Conservation (phyloP, 2,888 invertebrate species). For the Saturnia pavonia region DNA sequence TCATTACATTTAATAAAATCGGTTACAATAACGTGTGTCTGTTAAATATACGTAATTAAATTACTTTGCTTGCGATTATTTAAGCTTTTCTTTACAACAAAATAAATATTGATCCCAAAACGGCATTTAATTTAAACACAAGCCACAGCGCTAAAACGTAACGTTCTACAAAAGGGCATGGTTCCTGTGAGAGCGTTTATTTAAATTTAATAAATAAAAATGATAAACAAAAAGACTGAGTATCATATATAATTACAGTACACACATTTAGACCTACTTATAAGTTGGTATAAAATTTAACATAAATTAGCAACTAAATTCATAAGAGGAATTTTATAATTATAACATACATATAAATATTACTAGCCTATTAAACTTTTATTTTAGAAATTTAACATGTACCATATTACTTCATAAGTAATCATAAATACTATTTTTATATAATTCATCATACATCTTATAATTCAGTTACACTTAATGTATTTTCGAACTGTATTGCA, state of each 20-base stretch:
- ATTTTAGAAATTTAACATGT: background rate
- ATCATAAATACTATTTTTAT: background rate
- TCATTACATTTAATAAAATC: background rate
- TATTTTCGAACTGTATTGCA: background rate
- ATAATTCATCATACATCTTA: background rate
- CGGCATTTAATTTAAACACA: slow-evolving; percentile 18
- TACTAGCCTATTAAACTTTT: background rate
- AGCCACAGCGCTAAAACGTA: slow-evolving; percentile 16
- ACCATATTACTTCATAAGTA: background rate
- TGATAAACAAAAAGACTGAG: background rate
- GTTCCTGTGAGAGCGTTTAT: slow-evolving; percentile 9
- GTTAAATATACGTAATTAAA: background rate
- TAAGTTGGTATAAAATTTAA: background rate
- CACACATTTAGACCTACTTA: too few relatives aligned
- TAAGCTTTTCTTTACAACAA: slow-evolving; percentile 12
- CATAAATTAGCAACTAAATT: background rate
- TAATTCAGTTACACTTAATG: background rate
- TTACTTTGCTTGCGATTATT: background rate
- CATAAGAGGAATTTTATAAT: background rate
- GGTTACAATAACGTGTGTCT: background rate
- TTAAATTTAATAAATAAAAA: background rate
- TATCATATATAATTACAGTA: too few relatives aligned
- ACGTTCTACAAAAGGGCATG: slow-evolving; percentile 15
- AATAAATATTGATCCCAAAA: slow-evolving; percentile 7
- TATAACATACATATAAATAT: background rate